These are phyloP conservation scores for Hypsibius dujardini DNA, from an alignment of 1,140 invertebrate species.

Conservation along the genomic window DNA sequence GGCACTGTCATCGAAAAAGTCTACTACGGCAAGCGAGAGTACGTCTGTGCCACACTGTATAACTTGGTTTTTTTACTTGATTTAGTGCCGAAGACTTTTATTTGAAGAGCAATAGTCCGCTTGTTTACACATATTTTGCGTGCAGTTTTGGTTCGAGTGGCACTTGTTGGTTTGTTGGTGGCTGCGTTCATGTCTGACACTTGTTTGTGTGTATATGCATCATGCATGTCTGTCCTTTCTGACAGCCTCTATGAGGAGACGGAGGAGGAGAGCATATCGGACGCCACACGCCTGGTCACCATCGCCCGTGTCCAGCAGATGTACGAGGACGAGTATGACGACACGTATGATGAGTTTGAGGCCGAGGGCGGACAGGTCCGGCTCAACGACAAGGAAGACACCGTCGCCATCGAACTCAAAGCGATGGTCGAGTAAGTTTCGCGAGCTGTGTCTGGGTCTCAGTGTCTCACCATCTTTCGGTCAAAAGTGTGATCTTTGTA, in stretches of 20 bases:
- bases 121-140: too few relatives aligned
- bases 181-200: too few relatives aligned
- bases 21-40: slow-evolving; percentile 5
- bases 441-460: too few relatives aligned
- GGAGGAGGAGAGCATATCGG: background rate
- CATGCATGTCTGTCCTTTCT: too few relatives aligned
- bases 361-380: background rate
- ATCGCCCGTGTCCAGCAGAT: background rate
- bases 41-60: background rate
- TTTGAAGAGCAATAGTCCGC: too few relatives aligned
- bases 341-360: slow-evolving; percentile 9
- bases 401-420: background rate
- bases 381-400: background rate
- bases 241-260: background rate
- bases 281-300: background rate
- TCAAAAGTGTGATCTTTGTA: too few relatives aligned
- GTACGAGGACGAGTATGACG: slow-evolving; percentile 5
- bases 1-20: background rate
- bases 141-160: too few relatives aligned
- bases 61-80: background rate
- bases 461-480: too few relatives aligned
- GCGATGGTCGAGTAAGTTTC: too few relatives aligned
- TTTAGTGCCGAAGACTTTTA: background rate
- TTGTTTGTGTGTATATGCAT: too few relatives aligned
- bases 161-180: too few relatives aligned